These are phyloP conservation scores for Pseudochirops corinnae DNA, from an alignment of 2,797 vertebrate genomes.

Conservation along the genomic window DNA sequence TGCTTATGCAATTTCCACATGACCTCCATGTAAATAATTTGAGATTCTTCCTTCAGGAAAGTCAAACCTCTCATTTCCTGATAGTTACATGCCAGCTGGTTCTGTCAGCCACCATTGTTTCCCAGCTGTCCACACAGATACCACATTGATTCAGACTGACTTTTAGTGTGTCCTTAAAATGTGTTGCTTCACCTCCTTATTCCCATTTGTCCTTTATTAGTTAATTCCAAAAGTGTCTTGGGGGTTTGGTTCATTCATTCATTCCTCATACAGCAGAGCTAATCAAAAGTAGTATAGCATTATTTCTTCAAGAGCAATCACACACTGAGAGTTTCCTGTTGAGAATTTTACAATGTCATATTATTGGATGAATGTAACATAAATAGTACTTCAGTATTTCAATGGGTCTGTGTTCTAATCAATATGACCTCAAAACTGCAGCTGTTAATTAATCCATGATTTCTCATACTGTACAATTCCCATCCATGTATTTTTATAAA, in stretches of 20 bases:
- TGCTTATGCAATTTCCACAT: neutral
- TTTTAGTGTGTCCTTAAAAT: constrained; percentile 28
- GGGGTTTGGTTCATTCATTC: neutral
- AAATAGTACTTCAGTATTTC: neutral
- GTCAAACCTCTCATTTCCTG: constrained; percentile 9
- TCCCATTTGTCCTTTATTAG: neutral
- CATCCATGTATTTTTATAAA: neutral
- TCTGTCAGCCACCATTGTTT: constrained; percentile 37
- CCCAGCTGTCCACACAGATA: constrained; percentile 12
- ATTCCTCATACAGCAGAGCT: neutral
- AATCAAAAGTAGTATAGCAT: neutral
- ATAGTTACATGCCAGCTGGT: constrained; percentile 37
- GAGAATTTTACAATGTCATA: neutral
- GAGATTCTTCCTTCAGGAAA: constrained; percentile 4
- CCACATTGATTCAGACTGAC: neutral
- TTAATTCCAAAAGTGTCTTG: constrained; percentile 1
- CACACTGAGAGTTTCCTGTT: neutral
- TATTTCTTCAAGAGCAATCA: neutral
- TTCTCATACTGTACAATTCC: neutral
- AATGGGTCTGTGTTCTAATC: neutral
- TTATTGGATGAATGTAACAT: neutral
- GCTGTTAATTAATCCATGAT: neutral
- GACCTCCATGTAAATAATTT: constrained; percentile 7
- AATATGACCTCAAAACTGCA: neutral
- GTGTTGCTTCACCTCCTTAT: constrained; percentile 28